Evolutionary conservation across 2,888 invertebrate species (phyloP), one percentile per base, ranked within the genome.

Genomic region (Drosophila barbarae): DNA sequence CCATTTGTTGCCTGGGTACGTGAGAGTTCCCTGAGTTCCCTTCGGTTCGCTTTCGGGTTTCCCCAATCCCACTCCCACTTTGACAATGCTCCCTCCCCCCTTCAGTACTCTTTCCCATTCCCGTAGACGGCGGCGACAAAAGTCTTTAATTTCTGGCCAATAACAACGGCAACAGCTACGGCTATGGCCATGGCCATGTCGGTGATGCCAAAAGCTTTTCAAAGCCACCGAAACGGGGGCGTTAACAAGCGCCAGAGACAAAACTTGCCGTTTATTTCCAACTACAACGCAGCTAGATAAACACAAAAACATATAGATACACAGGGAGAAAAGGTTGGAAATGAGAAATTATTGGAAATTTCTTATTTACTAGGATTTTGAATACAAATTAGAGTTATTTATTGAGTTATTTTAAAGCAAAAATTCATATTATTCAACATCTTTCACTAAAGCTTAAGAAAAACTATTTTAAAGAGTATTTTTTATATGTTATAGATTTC

Each of bases 241-340:
- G 79, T 82, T 80, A 80, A 84, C 79, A 80, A 84, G 84, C 79
- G 82, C 55, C 82, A 78, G 74, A 73, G 58, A 77, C 82, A 84
- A 81, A 70, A 72, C 82, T 84, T 65, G 61, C 69, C 82, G 61
- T 81, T 84, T 76, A 79, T 71, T 76, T 71, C 64, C 58, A 79
- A 77, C 79, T 76, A 84, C 71, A 69, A 60, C 69, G 57, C 47
- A 61, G 55, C 47, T 69, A 63, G 66, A 73, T 73, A 67, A 65
- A 63, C 47, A 69, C 50, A 59, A 23, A 60, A 23, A 7, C 47
- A 69, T n/a, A 36, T 39, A 58, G 30, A 46, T 46, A 47, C 38
- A 68, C 44, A 26, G 15, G 5, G 3, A 50, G 6, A 36, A 42
- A 3, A 5, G 9, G 5, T 8, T 3, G 5, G 5, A n/a, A 2